Evolutionary conservation across 1,140 invertebrate genomes (phyloP), one percentile per base, ranked within the genome.

Genomic region (Lucilia sericata): DNA sequence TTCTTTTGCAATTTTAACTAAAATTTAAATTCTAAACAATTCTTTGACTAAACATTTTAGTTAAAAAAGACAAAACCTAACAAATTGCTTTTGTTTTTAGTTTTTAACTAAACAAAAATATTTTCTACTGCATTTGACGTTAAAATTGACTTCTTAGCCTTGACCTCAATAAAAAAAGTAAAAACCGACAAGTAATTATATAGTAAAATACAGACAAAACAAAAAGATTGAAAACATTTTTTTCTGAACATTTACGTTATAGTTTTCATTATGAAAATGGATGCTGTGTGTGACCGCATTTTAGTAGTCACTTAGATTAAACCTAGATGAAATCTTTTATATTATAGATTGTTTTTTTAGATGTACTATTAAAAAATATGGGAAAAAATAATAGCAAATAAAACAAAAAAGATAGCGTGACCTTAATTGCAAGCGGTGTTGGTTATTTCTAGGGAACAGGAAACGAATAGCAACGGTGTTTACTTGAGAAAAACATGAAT

Each of bases 81-180:
- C 42, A 42, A 42, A 55, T 55, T 55, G 51, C 14, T 55, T 55
- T 55, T 55, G 5, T 55, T 55, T 55, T 55, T 49, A 49, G 5
- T 14, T 17, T 55, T 55, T 55, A 10, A 42, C 42, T 55, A 55
- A 70, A 30, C 25, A 30, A 60, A 70, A 19, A 70, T 21, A 60
- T 5, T 70, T 70, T 70, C 19, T 21, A n/a, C 65, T 70, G 65
- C 65, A 70, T 21, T 25, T 70, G 55, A 82, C 65, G 55, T 83
- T 83, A 49, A 83, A 70, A 70, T 70, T 74, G 82, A 25, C 65
- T 70, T 34, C 65, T 74, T 83, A 74, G 42, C 65, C 65, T 70
- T 83, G 74, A 82, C 47, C 65, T 82, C 17, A 36, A 49, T 2
- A 19, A 80, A 13, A 9, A 5, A 55, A 49, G 10, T 21, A 55